phyloP scores from a whole-genome alignment of 2,888 invertebrate genomes.

The Lycocerus yunnanus region DNA sequence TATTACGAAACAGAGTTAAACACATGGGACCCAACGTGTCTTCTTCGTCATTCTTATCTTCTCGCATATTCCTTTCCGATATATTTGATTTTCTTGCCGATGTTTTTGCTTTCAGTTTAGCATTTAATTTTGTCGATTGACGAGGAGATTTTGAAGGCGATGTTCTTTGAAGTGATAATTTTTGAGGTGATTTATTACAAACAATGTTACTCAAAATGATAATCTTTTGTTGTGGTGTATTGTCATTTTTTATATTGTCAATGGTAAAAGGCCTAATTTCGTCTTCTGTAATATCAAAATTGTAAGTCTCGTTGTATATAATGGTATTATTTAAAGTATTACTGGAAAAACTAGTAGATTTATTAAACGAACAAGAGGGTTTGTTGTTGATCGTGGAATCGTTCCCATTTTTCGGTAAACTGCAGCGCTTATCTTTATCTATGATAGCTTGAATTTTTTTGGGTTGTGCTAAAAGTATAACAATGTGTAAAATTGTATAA shows the following conservation, averaged over 20 bases:
- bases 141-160: background rate
- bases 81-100: background rate
- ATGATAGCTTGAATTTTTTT: background rate
- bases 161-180: background rate
- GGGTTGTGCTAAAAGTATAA: background rate
- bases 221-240: background rate
- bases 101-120: background rate
- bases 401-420: background rate
- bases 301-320: background rate
- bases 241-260: background rate
- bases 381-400: background rate
- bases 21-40: background rate
- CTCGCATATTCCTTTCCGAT: background rate
- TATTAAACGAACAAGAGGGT: background rate
- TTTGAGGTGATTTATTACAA: background rate
- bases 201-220: background rate
- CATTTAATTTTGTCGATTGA: background rate
- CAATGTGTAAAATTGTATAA: background rate
- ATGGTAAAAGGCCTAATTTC: background rate
- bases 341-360: background rate
- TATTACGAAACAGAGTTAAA: constrained; percentile 5
- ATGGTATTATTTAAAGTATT: background rate
- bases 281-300: background rate
- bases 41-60: background rate
- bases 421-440: background rate